Conservation (phyloP, 2,888 invertebrate species). For the Eupithecia inturbata region DNA sequence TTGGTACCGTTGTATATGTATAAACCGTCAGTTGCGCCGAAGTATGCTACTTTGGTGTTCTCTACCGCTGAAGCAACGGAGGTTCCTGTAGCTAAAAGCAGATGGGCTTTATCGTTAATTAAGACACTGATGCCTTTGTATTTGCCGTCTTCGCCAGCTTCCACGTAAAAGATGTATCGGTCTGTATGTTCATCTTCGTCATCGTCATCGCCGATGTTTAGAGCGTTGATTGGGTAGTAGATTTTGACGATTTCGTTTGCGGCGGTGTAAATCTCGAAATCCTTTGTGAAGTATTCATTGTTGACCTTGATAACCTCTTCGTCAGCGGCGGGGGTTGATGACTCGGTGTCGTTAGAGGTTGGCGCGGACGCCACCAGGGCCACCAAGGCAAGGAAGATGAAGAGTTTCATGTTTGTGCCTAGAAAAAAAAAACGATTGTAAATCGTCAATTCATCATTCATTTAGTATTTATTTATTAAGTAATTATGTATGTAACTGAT, state of each 20-base stretch:
- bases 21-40: conserved; percentile 53
- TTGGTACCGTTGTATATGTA: conserved; percentile 50
- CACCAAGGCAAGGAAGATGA: conserved; percentile 27
- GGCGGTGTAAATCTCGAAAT: conserved; percentile 45
- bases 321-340: background rate
- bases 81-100: conserved; percentile 57
- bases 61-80: conserved; percentile 51
- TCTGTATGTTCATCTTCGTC: conserved; percentile 21
- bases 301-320: conserved; percentile 27
- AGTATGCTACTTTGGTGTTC: conserved; percentile 50
- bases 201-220: conserved; percentile 38
- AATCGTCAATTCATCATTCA: too few relatives aligned
- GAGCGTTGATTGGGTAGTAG: conserved; percentile 51
- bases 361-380: conserved; percentile 38
- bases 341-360: conserved; percentile 23
- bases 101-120: conserved; percentile 47
- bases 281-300: conserved; percentile 28
- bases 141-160: conserved; percentile 52
- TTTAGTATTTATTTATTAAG: too few relatives aligned
- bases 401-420: conserved; percentile 40
- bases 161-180: conserved; percentile 35
- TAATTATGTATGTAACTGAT: too few relatives aligned
- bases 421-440: conserved; percentile 22
- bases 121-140: conserved; percentile 58
- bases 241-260: conserved; percentile 57